These are phyloP conservation scores for Acanthosepion esculentum DNA, from an alignment of 2,888 invertebrate species.

Conservation along the genomic window DNA sequence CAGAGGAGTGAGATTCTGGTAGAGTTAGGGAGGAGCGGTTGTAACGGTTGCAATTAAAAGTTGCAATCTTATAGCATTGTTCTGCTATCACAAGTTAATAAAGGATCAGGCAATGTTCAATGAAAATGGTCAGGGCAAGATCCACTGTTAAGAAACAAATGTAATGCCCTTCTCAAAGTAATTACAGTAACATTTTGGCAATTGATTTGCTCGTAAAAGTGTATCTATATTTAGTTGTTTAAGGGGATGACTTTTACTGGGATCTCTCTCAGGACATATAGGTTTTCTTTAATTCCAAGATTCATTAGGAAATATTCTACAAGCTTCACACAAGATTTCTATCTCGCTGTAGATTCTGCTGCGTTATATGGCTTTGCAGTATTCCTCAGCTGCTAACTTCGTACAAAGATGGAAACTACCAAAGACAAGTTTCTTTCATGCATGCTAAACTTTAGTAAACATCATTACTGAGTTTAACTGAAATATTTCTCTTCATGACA, in stretches of 20 bases:
- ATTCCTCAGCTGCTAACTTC: too few relatives aligned
- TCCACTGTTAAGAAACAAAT: not conserved
- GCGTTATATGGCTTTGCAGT: too few relatives aligned
- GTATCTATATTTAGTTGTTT: not conserved
- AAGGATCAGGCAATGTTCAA: not conserved
- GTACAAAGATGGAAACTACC: too few relatives aligned
- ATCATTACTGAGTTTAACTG: too few relatives aligned
- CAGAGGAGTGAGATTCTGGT: not conserved
- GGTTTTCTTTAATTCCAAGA: too few relatives aligned
- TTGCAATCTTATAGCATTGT: not conserved
- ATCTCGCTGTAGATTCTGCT: too few relatives aligned
- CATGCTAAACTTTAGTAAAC: too few relatives aligned
- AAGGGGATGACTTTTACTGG: not conserved
- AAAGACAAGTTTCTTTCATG: too few relatives aligned
- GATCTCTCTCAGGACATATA: too few relatives aligned
- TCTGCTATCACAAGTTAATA: constrained; percentile 33
- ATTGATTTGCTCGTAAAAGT: not conserved
- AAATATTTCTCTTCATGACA: too few relatives aligned
- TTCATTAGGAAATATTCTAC: too few relatives aligned
- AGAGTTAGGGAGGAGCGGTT: not conserved
- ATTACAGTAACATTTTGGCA: not conserved
- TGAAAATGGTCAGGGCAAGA: not conserved
- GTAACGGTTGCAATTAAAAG: not conserved
- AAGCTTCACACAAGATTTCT: too few relatives aligned
- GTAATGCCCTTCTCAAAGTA: not conserved